A percentile compares a stretch with the other conserved stretches of the same genome.
Evolutionary conservation across 2,888 invertebrate genomes (phyloP).

Genomic region (Latrodectus hesperus): DNA sequence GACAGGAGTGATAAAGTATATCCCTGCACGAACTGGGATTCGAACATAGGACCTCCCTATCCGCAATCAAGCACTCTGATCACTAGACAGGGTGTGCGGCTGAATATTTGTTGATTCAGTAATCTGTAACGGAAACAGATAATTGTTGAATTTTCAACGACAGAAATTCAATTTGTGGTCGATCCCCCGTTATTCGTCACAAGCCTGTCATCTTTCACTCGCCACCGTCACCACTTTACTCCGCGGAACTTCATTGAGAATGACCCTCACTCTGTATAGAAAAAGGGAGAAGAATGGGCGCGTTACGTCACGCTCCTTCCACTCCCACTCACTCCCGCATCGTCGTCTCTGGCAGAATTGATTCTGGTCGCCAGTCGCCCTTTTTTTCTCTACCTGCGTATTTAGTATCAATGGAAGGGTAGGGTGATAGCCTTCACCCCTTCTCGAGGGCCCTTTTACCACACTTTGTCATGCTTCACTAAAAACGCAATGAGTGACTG

Average conservation of each 20-base stretch:
- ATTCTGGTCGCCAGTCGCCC: not conserved
- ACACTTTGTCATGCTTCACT: not conserved
- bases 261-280: constrained; percentile 42
- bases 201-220: constrained; percentile 30
- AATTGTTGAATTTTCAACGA: too few species aligned
- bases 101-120: too few species aligned
- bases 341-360: not conserved
- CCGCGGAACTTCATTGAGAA: constrained; percentile 48
- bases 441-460: not conserved
- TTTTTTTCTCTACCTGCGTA: not conserved
- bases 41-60: too few species aligned
- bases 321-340: constrained; percentile 39
- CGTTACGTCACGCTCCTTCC: constrained; percentile 28
- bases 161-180: not conserved
- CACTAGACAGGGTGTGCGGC: too few species aligned
- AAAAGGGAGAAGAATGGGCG: constrained; percentile 35
- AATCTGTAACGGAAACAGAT: too few species aligned
- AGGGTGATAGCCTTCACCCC: not conserved
- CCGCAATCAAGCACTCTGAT: too few species aligned
- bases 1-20: too few species aligned
- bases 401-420: not conserved
- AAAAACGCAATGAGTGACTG: not conserved
- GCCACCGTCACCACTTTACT: constrained; percentile 23
- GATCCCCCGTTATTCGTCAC: not conserved
- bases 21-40: too few species aligned